Conservation (phyloP, 1,140 invertebrate genomes). For the Ruditapes philippinarum region DNA sequence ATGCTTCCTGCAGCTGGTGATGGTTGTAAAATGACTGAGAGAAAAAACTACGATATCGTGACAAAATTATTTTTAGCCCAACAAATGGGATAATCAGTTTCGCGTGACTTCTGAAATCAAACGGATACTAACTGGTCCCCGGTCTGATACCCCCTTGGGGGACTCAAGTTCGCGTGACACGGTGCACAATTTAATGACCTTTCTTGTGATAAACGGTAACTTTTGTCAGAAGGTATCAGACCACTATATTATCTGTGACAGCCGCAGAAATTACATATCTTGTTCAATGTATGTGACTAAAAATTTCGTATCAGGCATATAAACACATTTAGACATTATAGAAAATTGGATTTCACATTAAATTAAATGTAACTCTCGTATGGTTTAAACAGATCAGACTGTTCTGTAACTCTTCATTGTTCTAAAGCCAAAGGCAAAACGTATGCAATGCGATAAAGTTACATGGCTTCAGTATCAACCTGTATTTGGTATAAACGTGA, state of each 20-base stretch:
- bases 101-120: background rate
- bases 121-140: conserved; percentile 7
- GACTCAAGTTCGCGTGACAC: background rate
- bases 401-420: no score
- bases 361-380: background rate
- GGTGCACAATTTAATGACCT: background rate
- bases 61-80: conserved; percentile 10
- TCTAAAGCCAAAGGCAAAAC: no score
- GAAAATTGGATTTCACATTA: background rate
- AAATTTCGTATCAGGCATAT: background rate
- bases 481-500: no score
- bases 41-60: background rate
- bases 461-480: no score
- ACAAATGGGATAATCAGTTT: background rate
- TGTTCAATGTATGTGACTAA: background rate
- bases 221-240: background rate
- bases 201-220: background rate
- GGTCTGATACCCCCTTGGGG: background rate
- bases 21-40: no score
- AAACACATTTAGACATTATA: background rate
- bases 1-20: background rate
- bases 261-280: conserved; percentile 2
- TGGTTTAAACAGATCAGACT: no score
- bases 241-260: background rate
- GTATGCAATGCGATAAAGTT: no score